Evolutionary conservation across 1,140 invertebrate genomes (phyloP).

Genomic region (Drosophila melanica): DNA sequence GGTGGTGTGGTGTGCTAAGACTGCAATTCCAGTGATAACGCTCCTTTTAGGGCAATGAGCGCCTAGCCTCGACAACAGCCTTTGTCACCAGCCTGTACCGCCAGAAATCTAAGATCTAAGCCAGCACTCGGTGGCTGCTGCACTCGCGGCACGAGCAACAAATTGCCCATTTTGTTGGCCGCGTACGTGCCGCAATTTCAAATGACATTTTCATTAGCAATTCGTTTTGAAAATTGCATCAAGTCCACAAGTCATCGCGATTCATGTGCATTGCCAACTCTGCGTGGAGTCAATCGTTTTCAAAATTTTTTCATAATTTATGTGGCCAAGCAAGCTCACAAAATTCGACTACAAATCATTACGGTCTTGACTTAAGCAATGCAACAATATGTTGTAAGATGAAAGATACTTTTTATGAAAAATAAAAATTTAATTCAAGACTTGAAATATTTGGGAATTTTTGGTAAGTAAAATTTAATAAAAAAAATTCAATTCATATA

Average conservation of each 20-base stretch:
- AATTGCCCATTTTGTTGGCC: constrained; percentile 76
- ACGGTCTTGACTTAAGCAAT: constrained; percentile 23
- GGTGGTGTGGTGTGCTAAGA: not conserved
- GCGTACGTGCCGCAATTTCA: constrained; percentile 76
- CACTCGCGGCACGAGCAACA: constrained; percentile 67
- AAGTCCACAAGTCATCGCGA: constrained; percentile 45
- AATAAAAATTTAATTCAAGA: no score
- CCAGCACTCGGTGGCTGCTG: constrained; percentile 21
- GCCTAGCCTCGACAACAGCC: constrained; percentile 21
- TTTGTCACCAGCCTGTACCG: constrained; percentile 43
- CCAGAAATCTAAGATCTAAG: constrained; percentile 42
- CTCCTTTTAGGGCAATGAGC: constrained; percentile 50
- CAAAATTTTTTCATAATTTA: constrained; percentile 44
- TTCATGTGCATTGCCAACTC: constrained; percentile 29
- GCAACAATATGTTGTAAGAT: constrained; percentile 33
- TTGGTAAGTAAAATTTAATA: no score
- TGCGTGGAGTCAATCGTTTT: constrained; percentile 8
- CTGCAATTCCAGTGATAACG: constrained; percentile 36
- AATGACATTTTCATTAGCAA: constrained; percentile 83
- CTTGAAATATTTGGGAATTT: no score
- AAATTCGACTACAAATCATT: constrained; percentile 42
- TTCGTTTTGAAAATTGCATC: constrained; percentile 77
- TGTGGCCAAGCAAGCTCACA: constrained; percentile 31
- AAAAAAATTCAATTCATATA: no score
- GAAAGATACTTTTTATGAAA: constrained; percentile 8